These are phyloP conservation scores for Dinomys branickii DNA, from an alignment of 2,113 vertebrate genomes.

Conservation along the genomic window DNA sequence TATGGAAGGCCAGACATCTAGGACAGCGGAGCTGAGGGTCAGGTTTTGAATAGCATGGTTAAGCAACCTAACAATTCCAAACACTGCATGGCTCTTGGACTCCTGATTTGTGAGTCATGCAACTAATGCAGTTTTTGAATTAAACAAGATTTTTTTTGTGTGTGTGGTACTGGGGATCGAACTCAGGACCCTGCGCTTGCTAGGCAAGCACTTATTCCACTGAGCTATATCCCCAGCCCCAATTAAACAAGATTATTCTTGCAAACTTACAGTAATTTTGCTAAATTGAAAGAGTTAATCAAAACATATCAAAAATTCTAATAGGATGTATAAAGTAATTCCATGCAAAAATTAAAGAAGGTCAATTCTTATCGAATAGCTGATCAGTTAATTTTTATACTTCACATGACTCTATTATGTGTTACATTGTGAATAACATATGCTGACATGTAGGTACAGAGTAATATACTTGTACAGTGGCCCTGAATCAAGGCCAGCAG, in stretches of 20 bases:
- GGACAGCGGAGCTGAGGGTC: rapidly evolving
- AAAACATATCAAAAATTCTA: neutral
- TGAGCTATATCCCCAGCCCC: too few species aligned
- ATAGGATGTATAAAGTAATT: neutral
- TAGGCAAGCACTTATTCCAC: too few species aligned
- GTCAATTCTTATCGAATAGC: neutral
- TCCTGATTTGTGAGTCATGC: neutral
- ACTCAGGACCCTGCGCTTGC: too few species aligned
- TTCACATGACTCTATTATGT: neutral
- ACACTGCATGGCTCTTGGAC: neutral
- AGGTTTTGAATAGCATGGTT: neutral
- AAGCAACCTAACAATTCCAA: neutral
- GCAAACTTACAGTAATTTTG: neutral
- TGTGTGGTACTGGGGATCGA: too few species aligned
- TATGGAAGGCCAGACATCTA: neutral
- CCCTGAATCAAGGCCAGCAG: too few species aligned
- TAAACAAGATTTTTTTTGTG: neutral
- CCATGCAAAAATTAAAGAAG: neutral
- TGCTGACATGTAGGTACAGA: neutral
- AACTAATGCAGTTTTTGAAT: neutral
- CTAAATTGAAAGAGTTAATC: neutral
- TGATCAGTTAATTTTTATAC: neutral
- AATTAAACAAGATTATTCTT: constrained; percentile 29
- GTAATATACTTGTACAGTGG: too few species aligned
- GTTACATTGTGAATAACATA: neutral